These are phyloP conservation scores for Eupeodes luniger DNA, from an alignment of 2,888 invertebrate genomes.

Conservation along the genomic window DNA sequence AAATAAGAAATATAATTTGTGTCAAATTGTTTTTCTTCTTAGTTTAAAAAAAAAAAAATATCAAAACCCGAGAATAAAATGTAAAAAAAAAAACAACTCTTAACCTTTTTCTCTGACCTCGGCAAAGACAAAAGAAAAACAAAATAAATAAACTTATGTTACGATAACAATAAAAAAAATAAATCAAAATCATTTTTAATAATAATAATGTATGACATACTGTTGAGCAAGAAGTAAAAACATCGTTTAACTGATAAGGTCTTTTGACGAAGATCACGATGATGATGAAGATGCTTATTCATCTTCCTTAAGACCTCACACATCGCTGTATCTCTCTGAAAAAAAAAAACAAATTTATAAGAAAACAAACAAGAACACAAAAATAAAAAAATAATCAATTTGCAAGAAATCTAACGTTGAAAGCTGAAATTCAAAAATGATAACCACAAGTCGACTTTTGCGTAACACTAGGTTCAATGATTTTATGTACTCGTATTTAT, in stretches of 20 bases:
- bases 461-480: conserved; percentile 52
- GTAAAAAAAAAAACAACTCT: neutral
- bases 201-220: conserved; percentile 48
- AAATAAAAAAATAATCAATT: conserved; percentile 40
- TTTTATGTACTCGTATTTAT: neutral
- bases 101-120: conserved; percentile 15
- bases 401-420: conserved; percentile 13
- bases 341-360: neutral
- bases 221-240: conserved; percentile 45
- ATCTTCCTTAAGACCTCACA: conserved; percentile 46
- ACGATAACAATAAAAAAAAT: conserved; percentile 20
- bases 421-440: conserved; percentile 39
- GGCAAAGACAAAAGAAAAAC: neutral
- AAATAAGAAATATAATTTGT: neutral
- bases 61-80: neutral
- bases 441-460: conserved; percentile 60
- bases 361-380: too few species aligned
- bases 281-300: neutral
- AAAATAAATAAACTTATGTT: neutral
- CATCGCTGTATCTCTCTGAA: neutral
- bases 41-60: neutral
- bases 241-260: conserved; percentile 57
- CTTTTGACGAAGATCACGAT: conserved; percentile 17
- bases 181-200: conserved; percentile 39
- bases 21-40: neutral